Conservation (phyloP, 2,888 invertebrate species). For the Cabera pusaria region DNA sequence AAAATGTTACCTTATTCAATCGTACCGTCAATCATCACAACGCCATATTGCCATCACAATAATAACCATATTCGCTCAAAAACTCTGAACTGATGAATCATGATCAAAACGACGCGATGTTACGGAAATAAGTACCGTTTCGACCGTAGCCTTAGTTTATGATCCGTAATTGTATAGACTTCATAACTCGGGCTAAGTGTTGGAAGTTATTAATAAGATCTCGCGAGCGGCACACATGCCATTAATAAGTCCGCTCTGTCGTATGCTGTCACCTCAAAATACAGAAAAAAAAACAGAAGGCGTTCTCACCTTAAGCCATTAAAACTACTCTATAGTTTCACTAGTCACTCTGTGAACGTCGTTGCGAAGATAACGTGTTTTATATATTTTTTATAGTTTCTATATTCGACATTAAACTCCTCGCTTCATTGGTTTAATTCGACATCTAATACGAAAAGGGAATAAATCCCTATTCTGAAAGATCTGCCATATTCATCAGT, state of each 20-base stretch:
- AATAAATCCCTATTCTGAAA: no score
- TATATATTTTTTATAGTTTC: no score
- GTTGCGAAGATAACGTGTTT: no score
- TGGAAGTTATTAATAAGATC: slow-evolving; percentile 32
- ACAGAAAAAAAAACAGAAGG: no score
- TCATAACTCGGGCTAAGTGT: slow-evolving; percentile 30
- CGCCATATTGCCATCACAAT: slow-evolving; percentile 25
- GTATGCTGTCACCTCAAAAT: slow-evolving; percentile 33
- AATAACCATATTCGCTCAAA: slow-evolving; percentile 30
- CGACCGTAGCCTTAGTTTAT: slow-evolving; percentile 32
- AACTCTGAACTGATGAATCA: slow-evolving; percentile 38
- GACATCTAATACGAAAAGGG: no score
- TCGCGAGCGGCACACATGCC: slow-evolving; percentile 27
- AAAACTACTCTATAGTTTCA: no score
- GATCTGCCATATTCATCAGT: slow-evolving; percentile 34
- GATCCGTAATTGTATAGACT: slow-evolving; percentile 33
- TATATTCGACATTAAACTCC: no score
- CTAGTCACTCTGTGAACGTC: no score
- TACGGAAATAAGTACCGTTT: slow-evolving; percentile 40
- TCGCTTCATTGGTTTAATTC: no score
- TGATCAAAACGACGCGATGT: slow-evolving; percentile 36
- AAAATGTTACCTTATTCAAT: slow-evolving; percentile 25
- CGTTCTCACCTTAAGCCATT: no score
- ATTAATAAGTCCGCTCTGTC: slow-evolving; percentile 30
- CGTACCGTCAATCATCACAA: slow-evolving; percentile 14